Evolutionary conservation across 2,888 invertebrate genomes (phyloP).

Genomic region (Arge pagana): DNA sequence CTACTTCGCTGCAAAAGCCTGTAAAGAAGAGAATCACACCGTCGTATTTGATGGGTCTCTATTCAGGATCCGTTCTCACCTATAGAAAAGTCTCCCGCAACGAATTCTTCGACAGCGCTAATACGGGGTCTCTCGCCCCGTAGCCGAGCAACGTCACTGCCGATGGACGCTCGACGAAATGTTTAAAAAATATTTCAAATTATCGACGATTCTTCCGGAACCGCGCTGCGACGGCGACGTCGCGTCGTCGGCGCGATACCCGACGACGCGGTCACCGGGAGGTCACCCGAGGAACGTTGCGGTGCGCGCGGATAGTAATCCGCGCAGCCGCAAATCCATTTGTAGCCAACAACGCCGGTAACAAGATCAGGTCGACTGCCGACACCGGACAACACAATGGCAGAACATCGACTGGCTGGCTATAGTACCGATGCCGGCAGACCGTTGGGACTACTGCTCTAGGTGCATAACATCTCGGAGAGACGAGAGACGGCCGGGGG

Average conservation of each 20-base stretch:
- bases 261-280: not conserved
- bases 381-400: conserved; percentile 17
- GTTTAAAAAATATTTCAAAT: too few relatives aligned
- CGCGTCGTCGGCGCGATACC: not conserved
- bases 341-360: conserved; percentile 44
- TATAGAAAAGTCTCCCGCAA: too few relatives aligned
- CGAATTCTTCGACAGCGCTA: too few relatives aligned
- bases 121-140: too few relatives aligned
- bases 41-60: too few relatives aligned
- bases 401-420: conserved; percentile 29
- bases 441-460: not conserved
- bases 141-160: too few relatives aligned
- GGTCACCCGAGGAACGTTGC: conserved; percentile 4
- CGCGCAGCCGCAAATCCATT: conserved; percentile 49
- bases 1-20: too few relatives aligned
- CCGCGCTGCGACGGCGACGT: not conserved
- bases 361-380: conserved; percentile 40
- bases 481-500: conserved; percentile 33
- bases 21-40: too few relatives aligned
- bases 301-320: conserved; percentile 39
- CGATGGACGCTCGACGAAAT: too few relatives aligned
- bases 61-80: too few relatives aligned
- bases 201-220: too few relatives aligned
- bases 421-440: conserved; percentile 24
- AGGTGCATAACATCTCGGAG: conserved; percentile 8